These are phyloP conservation scores for Mesoclemmys tuberculata DNA, from an alignment of 2,113 vertebrate genomes.

Conservation along the genomic window DNA sequence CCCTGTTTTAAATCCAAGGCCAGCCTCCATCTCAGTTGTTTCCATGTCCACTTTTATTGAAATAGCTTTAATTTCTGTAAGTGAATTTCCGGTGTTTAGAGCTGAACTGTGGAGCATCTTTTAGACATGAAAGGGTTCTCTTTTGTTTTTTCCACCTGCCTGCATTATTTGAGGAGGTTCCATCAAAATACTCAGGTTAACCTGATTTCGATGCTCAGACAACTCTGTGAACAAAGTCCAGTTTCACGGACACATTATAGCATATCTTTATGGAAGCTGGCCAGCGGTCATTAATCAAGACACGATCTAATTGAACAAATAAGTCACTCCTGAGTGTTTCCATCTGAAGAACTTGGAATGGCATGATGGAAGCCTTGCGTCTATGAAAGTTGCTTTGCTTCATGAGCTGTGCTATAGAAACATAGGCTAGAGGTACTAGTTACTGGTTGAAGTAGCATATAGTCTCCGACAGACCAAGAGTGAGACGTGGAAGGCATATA, in stretches of 20 bases:
- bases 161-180: too few species aligned
- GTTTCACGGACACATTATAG: neutral
- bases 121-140: neutral
- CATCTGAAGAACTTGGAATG: fast-evolving
- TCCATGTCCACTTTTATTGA: neutral
- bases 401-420: neutral
- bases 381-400: neutral
- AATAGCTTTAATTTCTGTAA: conserved; percentile 9
- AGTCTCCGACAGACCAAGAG: neutral
- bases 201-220: conserved; percentile 15
- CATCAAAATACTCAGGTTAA: neutral
- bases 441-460: neutral
- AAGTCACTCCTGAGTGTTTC: neutral
- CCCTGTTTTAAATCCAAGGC: too few species aligned
- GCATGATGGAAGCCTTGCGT: neutral
- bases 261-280: neutral
- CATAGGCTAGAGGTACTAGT: neutral
- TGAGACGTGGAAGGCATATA: neutral
- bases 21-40: neutral
- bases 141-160: too few species aligned
- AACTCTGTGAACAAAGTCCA: conserved; percentile 21
- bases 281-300: neutral
- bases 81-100: neutral
- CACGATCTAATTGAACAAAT: neutral
- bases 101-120: neutral